phyloP scores from a whole-genome alignment of 2,113 vertebrate species.

The Rafetus swinhoei region DNA sequence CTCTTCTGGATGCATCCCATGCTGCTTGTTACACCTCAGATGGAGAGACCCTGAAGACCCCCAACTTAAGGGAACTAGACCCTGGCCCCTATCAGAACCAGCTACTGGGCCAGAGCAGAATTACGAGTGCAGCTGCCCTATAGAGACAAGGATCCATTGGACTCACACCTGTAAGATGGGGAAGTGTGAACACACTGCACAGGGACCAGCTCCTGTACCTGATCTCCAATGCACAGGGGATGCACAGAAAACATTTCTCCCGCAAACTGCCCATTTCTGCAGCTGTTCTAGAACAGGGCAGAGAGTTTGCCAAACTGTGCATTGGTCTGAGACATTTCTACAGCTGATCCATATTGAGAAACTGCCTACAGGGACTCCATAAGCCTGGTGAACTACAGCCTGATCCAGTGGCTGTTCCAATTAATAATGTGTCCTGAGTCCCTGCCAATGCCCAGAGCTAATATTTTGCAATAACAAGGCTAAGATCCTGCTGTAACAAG shows the following conservation, averaged over 20 bases:
- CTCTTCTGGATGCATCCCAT: not conserved
- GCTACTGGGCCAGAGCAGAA: rapidly evolving
- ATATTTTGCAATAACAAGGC: not conserved
- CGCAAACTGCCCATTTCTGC: not conserved
- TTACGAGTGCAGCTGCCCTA: rapidly evolving
- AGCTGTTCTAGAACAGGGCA: not conserved
- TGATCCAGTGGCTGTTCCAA: not conserved
- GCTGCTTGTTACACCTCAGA: not conserved
- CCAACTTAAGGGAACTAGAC: not conserved
- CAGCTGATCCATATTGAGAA: not conserved
- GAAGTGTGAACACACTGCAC: not conserved
- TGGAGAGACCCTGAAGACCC: not conserved
- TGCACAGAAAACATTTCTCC: not conserved
- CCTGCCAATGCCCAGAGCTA: not conserved
- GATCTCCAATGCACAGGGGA: not conserved
- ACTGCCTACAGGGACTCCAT: not conserved
- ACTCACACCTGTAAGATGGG: not conserved
- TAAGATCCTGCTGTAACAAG: not conserved
- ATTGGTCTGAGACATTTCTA: not conserved
- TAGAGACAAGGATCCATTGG: too few species aligned
- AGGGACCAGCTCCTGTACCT: not conserved
- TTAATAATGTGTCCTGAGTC: not conserved
- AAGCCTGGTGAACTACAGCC: not conserved
- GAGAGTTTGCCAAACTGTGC: not conserved
- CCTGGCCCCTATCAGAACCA: not conserved